phyloP scores from a whole-genome alignment of 2,888 invertebrate species.

The Lasioglossum leucozonium region DNA sequence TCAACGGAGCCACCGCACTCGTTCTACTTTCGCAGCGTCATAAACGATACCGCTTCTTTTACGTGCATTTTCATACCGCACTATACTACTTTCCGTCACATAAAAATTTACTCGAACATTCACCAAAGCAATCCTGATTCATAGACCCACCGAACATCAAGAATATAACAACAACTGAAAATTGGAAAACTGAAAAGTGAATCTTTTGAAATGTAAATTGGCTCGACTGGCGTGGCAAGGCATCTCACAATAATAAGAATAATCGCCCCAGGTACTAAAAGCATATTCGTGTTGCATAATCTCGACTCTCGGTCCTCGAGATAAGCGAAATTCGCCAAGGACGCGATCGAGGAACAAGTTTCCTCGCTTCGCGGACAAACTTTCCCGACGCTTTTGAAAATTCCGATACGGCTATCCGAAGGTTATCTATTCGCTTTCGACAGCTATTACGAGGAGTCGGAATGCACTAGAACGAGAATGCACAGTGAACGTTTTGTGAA shows the following conservation, averaged over 20 bases:
- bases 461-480: slow-evolving; percentile 24
- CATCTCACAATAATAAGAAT: background rate
- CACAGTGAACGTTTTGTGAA: background rate
- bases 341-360: background rate
- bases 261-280: background rate
- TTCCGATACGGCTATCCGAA: background rate
- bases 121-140: background rate
- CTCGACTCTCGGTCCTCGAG: background rate
- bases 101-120: background rate
- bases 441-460: slow-evolving; percentile 14
- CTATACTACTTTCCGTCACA: background rate
- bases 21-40: background rate
- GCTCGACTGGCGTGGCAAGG: background rate
- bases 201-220: background rate
- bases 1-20: background rate
- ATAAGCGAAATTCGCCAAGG: background rate
- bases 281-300: slow-evolving; percentile 11
- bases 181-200: background rate
- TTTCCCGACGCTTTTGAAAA: background rate
- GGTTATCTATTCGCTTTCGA: slow-evolving; percentile 25
- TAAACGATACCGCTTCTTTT: background rate
- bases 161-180: background rate
- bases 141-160: background rate
- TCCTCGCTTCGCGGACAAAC: background rate
- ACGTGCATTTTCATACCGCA: background rate